Conservation (phyloP, 1,140 invertebrate species). For the Bombus waltoni region DNA sequence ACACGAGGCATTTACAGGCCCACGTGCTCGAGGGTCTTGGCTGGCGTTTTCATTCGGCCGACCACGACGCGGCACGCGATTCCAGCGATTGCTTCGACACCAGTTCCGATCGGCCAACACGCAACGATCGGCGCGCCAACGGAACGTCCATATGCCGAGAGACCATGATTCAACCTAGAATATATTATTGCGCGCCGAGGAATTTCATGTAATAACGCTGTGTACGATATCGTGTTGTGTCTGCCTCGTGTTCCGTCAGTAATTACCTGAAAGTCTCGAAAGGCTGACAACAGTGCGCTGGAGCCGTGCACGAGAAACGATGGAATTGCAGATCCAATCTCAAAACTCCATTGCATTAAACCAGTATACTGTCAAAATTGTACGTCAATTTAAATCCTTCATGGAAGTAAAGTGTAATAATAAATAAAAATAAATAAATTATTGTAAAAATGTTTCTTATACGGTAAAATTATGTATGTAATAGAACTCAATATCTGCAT, state of each 20-base stretch:
- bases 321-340: not conserved
- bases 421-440: too few species aligned
- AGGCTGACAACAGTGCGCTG: not conserved
- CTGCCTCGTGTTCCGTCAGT: slow-evolving; percentile 9
- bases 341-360: too few species aligned
- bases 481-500: too few species aligned
- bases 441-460: too few species aligned
- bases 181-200: slow-evolving; percentile 49
- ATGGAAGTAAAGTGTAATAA: not conserved
- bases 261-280: slow-evolving; percentile 22
- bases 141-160: slow-evolving; percentile 59
- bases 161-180: slow-evolving; percentile 60
- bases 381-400: not conserved
- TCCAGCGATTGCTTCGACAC: not conserved
- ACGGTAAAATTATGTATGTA: too few species aligned
- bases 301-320: not conserved
- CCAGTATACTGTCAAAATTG: not conserved
- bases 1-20: not conserved
- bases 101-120: slow-evolving; percentile 10
- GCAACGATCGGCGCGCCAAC: slow-evolving; percentile 39
- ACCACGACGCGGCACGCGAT: slow-evolving; percentile 15
- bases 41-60: not conserved
- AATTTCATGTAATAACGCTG: slow-evolving; percentile 21
- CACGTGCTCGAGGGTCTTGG: slow-evolving; percentile 27
- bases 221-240: slow-evolving; percentile 18